Evolutionary conservation across 2,797 vertebrate species (phyloP).

Genomic region (Otolemur crassicaudatus): DNA sequence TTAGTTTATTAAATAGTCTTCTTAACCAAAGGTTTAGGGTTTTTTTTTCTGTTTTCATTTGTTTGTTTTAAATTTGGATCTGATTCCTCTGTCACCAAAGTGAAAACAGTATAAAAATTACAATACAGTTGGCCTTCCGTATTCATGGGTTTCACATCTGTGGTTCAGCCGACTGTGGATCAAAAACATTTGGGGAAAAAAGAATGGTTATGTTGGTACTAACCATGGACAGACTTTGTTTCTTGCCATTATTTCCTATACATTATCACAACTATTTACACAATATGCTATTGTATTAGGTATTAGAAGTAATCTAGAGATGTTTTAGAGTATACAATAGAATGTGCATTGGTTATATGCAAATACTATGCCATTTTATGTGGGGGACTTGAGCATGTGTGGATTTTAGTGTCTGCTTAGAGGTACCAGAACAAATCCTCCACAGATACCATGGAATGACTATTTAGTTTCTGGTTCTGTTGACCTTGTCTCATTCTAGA

Average conservation of each 20-base stretch:
- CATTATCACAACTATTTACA: neutral
- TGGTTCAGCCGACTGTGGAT: neutral
- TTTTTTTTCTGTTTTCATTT: neutral
- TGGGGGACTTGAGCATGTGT: neutral
- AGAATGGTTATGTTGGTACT: neutral
- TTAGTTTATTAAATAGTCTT: neutral
- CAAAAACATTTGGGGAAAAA: neutral
- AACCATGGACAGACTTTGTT: neutral
- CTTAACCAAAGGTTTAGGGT: neutral
- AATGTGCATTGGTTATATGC: neutral
- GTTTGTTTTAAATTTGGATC: constrained; percentile 21
- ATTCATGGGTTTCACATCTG: neutral
- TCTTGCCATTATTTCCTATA: neutral
- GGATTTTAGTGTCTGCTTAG: neutral
- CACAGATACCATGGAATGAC: neutral
- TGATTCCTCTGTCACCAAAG: neutral
- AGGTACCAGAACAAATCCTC: neutral
- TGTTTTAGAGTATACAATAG: neutral
- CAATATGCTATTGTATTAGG: neutral
- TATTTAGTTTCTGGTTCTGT: neutral
- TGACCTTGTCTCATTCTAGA: neutral
- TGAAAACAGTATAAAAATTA: neutral
- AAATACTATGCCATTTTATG: neutral
- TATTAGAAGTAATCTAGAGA: neutral
- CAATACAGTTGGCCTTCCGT: neutral